phyloP scores from a whole-genome alignment of 2,888 invertebrate species.

The Bibio marci region DNA sequence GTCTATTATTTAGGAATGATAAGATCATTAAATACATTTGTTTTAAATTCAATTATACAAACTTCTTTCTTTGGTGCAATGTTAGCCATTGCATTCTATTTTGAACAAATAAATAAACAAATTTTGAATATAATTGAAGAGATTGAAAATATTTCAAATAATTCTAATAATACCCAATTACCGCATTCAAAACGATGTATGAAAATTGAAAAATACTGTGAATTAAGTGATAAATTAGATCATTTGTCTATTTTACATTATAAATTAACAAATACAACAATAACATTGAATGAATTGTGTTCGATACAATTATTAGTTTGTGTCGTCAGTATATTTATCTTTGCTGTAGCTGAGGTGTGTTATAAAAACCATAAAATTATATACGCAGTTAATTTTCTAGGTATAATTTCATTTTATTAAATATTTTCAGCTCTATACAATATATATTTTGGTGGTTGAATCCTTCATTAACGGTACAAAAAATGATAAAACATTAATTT shows the following conservation, averaged over 20 bases:
- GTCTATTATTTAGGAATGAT: not conserved
- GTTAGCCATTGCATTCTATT: not conserved
- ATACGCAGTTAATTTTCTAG: too few species aligned
- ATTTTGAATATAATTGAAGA: not conserved
- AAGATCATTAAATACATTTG: not conserved
- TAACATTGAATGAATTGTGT: not conserved
- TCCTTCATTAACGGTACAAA: not conserved
- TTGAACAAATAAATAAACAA: not conserved
- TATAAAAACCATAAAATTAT: too few species aligned
- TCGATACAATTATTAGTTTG: not conserved
- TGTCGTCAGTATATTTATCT: not conserved
- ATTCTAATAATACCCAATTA: too few species aligned
- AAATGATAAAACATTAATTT: not conserved
- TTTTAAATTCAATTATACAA: not conserved
- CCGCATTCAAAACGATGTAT: too few species aligned
- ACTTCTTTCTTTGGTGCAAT: not conserved
- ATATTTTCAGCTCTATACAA: not conserved
- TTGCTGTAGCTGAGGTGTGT: not conserved
- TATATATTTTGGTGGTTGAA: not conserved
- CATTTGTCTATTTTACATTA: not conserved
- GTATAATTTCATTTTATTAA: too few species aligned
- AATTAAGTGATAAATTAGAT: conserved; percentile 1
- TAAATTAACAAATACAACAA: not conserved
- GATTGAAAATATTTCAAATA: too few species aligned
- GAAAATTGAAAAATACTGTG: not conserved